A percentile compares a stretch with the other conserved stretches of the same genome.
These are phyloP conservation scores for Anarrhichthys ocellatus DNA, from an alignment of 2,113 vertebrate species.

Conservation along the genomic window DNA sequence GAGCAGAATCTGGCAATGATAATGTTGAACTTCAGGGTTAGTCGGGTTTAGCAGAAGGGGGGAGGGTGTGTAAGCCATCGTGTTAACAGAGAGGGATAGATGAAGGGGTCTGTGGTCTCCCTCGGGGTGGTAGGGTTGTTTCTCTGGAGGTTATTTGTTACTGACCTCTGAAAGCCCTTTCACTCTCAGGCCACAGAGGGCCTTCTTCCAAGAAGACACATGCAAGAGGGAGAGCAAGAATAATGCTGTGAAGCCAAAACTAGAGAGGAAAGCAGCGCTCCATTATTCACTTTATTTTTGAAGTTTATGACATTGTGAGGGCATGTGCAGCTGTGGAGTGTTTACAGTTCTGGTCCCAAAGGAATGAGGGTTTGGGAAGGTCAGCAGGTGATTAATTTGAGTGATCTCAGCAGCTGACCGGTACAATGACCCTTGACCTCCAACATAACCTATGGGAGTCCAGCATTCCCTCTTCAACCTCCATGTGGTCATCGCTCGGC, in stretches of 20 bases:
- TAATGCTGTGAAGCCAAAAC: not conserved
- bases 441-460: conserved; percentile 43
- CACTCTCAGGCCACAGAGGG: conserved; percentile 21
- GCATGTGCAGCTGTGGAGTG: not conserved
- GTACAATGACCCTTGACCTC: conserved; percentile 50
- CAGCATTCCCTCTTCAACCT: conserved; percentile 17
- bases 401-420: conserved; percentile 38
- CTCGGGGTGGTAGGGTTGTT: conserved; percentile 26
- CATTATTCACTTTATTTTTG: not conserved
- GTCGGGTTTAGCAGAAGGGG: conserved; percentile 21
- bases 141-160: conserved; percentile 36
- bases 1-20: conserved; percentile 40
- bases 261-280: not conserved
- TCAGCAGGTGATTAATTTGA: conserved; percentile 63
- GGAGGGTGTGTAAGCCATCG: not conserved
- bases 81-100: conserved; percentile 12
- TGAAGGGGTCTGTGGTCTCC: conserved; percentile 35
- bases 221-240: not conserved
- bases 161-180: conserved; percentile 46
- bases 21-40: conserved; percentile 47
- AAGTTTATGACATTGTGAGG: not conserved
- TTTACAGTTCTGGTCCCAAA: conserved; percentile 32
- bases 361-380: conserved; percentile 25
- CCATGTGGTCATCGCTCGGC: not conserved
- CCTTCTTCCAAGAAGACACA: not conserved